Evolutionary conservation across 2,113 vertebrate genomes (phyloP).

Genomic region (Rhodinocichla rosea): DNA sequence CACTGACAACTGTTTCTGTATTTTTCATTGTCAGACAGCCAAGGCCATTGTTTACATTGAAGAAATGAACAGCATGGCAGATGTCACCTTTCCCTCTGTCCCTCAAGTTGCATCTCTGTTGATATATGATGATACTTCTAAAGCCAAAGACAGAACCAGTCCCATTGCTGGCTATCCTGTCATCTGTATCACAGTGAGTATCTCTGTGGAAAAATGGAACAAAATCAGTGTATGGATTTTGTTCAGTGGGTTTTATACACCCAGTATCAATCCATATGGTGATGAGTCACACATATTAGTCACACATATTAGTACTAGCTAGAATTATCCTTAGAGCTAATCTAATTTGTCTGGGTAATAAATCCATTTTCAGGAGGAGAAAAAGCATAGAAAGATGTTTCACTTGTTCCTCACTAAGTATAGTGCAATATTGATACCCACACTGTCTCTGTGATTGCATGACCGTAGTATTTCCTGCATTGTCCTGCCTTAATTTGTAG

Average conservation of each 20-base stretch:
- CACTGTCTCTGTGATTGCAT: background rate
- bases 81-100: slow-evolving; percentile 92
- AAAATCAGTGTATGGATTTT: background rate
- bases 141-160: slow-evolving; percentile 66
- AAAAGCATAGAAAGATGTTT: background rate
- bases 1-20: background rate
- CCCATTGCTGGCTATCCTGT: slow-evolving; percentile 90
- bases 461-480: background rate
- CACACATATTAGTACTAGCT: background rate
- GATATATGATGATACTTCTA: slow-evolving; percentile 81
- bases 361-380: background rate
- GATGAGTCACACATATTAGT: background rate
- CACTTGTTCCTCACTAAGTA: background rate
- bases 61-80: slow-evolving; percentile 89
- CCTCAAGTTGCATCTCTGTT: slow-evolving; percentile 88
- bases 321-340: background rate
- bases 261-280: background rate
- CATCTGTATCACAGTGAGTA: slow-evolving; percentile 90
- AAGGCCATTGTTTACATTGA: slow-evolving; percentile 94
- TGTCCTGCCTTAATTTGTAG: background rate
- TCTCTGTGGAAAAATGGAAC: background rate
- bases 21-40: slow-evolving; percentile 72
- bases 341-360: background rate
- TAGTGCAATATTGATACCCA: background rate
- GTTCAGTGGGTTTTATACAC: background rate